Evolutionary conservation across 1,140 invertebrate genomes (phyloP), one percentile per base, ranked within the genome.

Genomic region (Neodiprion virginianus): DNA sequence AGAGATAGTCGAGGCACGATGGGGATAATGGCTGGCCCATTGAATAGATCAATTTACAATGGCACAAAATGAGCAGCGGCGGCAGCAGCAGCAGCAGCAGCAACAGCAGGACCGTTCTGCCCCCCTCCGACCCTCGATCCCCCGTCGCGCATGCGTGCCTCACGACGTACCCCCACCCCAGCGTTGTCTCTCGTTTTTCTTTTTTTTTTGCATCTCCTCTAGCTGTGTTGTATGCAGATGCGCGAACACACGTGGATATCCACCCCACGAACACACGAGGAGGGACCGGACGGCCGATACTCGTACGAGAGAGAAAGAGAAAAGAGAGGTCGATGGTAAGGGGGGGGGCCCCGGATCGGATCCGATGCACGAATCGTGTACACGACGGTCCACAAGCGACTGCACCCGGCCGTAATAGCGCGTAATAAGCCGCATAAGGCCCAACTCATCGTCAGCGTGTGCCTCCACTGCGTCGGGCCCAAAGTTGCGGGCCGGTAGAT

Each of bases 21-120:
- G 17, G 84, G 78, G 80, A 84, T 85, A 83, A 85, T 79, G 79
- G 77, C 78, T 81, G 82, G 82, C 80, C 85, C 83, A 85, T 83
- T 85, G 82, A 86, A 87, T 85, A 86, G 84, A 86, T 87, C 86
- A 85, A 87, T 87, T 87, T 87, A 87, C 85, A 87, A 86, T 86
- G 84, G 82, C 79, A 82, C 80, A 81, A 86, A 87, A 86, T 83
- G 85, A 86, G 84, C 85, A 87, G 81, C 79, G 8, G 74, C 79
- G 74, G 77, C 50, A 71, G 81, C 79, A 61, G 74, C 79, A 74
- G 77, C 50, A 73, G 69, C 74, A 47, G 48, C 23, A 53, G 72
- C 72, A 75, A 67, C 74, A 65, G 61, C 61, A 61, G 65, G 75
- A 53, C 76, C 72, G 70, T 69, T 69, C 69, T 69, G 7, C 7